Evolutionary conservation across 2,113 vertebrate species (phyloP), one percentile per base, ranked within the genome.

Genomic region (Axis porcinus): DNA sequence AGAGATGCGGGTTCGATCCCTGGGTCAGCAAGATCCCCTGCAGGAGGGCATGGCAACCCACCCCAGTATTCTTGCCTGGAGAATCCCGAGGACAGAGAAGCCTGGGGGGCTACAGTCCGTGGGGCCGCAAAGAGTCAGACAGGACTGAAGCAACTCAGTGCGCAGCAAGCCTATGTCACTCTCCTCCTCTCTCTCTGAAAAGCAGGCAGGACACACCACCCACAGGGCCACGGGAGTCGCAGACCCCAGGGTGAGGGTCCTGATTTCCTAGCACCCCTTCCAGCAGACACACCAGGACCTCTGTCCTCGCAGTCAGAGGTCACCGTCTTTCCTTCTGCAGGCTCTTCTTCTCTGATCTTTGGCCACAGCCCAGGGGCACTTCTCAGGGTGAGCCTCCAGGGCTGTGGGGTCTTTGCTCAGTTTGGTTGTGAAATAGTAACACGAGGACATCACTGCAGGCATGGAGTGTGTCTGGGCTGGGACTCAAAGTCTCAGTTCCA

Each of bases 211-310:
- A 36, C 4, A 1, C 2, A 12, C 9, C 47, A 0, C 30, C 4
- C 8, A 40, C 27, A 47, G 43, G 55, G 14, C 54, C 52, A 1
- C 0, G 10, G 7, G 55, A 78, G 28, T 7, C 3, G 25, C 52
- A 45, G 16, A 7, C 21, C n/a, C 62, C 23, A 2, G 16, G 12
- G 5, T 6, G 19, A 28, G 19, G 10, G 36, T 9, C 55, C 40
- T 19, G 55, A 33, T 16, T 14, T 36, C 82, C 74, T 2, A 0
- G 43, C 5, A 0, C 40, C 3, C 36, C 13, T 19, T 15, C 10
- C 12, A 0, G 28, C 43, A 57, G 81, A 7, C 11, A 25, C 4
- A 1, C 13, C 57, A 16, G n/a, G 47, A n/a, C n/a, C n/a, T n/a
- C 47, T 13, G 5, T 28, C 33, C 33, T 40, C 5, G 0, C 10